Base-by-base conservation (phyloP, 2,888 invertebrate species). In the Andrena hattorfiana region DNA sequence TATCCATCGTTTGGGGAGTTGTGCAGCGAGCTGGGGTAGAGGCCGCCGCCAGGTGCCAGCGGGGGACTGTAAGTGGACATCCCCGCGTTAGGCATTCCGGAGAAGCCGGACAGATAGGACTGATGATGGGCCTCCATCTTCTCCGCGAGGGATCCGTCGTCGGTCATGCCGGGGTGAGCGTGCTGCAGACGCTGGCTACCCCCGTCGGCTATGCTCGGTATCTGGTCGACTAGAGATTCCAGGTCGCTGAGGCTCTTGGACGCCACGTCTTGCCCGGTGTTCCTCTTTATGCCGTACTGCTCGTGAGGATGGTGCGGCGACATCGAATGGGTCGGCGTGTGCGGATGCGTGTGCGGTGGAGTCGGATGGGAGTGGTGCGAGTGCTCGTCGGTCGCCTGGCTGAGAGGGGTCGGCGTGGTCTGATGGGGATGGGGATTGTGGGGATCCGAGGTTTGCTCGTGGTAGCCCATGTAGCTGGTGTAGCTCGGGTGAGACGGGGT, bases 141-240 rank as follows among this genome's bases (percentile, higher is more conserved):
- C 10, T 93, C 93, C 5, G 89, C 90, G 26, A 94, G 85, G 0
- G 90, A 87, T 16, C 80, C 80, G 6, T 93, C 93, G 64, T 93
- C 94, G 59, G 85, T 73, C 84, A 93, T 90, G 0, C 89, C 90
- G 0, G 90, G 86, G 62, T 92, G 92, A n/a, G 89, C 71, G 42
- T 93, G 93, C 16, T 92, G 92, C 0, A 93, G 85, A 2, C 94
- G 91, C 56, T 93, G 93, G 28, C 87, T 92, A 0, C 93, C 93
- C 8, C 96, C 97, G 90, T 98, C 97, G 75, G 97, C 96, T 94
- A 98, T 97, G 90, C 97, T 97, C 69, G 98, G 98, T 94, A 98
- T 98, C 95, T 98, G 98, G 95, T 98, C 98, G 85, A 98, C 98
- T 66, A 98, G 95, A 59, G 98, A 98, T 94, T 98, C 98, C 64